Conservation (phyloP, 2,113 vertebrate genomes). For the Oreocharis arfaki region DNA sequence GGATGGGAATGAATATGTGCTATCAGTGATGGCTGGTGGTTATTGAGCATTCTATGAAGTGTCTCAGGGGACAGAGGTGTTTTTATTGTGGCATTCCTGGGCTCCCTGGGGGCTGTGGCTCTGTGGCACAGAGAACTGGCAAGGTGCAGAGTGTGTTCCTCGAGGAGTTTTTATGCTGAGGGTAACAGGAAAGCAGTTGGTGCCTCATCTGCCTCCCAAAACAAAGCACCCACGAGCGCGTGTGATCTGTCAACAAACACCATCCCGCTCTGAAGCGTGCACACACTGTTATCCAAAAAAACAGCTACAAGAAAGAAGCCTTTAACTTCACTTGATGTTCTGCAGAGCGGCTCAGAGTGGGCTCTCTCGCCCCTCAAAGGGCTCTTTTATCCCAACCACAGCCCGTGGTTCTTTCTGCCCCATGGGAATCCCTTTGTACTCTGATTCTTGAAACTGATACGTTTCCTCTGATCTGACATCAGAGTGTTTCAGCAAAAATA, state of each 20-base stretch:
- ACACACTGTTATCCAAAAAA: neutral
- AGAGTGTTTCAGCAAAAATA: slow-evolving; percentile 28
- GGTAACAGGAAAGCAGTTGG: neutral
- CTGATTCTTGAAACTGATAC: slow-evolving; percentile 4
- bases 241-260: slow-evolving; percentile 14
- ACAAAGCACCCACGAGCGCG: neutral
- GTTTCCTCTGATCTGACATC: slow-evolving; percentile 37
- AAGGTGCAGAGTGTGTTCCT: neutral
- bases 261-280: neutral
- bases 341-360: neutral
- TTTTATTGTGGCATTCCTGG: neutral
- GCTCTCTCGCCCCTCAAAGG: slow-evolving; percentile 31
- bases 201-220: neutral
- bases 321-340: slow-evolving; percentile 14
- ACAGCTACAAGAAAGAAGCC: neutral
- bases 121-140: neutral
- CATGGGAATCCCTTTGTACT: slow-evolving; percentile 31
- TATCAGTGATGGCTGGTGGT: neutral
- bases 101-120: neutral
- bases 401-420: slow-evolving; percentile 4
- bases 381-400: slow-evolving; percentile 2
- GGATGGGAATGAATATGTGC: neutral
- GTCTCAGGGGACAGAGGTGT: neutral
- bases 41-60: neutral
- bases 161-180: neutral